phyloP scores from a whole-genome alignment of 2,797 vertebrate genomes.

The Leptoclinus maculatus region DNA sequence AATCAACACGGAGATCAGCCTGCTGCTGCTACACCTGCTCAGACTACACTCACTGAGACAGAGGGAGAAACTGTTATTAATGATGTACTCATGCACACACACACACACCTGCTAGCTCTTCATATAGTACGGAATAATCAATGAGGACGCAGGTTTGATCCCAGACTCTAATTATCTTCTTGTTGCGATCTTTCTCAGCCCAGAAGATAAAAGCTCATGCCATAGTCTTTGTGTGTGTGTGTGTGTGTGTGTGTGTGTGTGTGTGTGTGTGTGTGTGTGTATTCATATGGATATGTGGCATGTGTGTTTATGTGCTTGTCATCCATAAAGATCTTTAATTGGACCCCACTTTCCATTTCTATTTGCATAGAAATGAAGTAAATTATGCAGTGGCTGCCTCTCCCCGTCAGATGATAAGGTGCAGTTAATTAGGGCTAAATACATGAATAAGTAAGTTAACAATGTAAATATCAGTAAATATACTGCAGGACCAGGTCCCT shows the following conservation, averaged over 20 bases:
- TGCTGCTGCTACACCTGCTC: neutral
- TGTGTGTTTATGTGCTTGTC: constrained; percentile 43
- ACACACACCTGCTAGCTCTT: constrained; percentile 3
- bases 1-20: constrained; percentile 47
- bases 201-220: constrained; percentile 1
- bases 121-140: constrained; percentile 31
- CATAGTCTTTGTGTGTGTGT: neutral
- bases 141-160: constrained; percentile 23
- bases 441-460: constrained; percentile 60
- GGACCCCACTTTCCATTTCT: constrained; percentile 56
- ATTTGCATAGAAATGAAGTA: constrained; percentile 75
- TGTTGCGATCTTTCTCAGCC: constrained; percentile 17
- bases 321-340: constrained; percentile 62
- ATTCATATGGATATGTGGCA: neutral
- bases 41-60: neutral
- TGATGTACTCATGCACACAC: neutral
- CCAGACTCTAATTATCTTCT: constrained; percentile 39
- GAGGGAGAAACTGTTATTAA: neutral
- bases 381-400: constrained; percentile 66
- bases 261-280: neutral
- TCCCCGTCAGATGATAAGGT: constrained; percentile 60
- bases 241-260: neutral
- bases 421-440: constrained; percentile 70
- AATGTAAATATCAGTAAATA: constrained; percentile 57
- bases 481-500: constrained; percentile 8